Base-by-base conservation (phyloP, 2,888 invertebrate species). In the Scaeva pyrastri region DNA sequence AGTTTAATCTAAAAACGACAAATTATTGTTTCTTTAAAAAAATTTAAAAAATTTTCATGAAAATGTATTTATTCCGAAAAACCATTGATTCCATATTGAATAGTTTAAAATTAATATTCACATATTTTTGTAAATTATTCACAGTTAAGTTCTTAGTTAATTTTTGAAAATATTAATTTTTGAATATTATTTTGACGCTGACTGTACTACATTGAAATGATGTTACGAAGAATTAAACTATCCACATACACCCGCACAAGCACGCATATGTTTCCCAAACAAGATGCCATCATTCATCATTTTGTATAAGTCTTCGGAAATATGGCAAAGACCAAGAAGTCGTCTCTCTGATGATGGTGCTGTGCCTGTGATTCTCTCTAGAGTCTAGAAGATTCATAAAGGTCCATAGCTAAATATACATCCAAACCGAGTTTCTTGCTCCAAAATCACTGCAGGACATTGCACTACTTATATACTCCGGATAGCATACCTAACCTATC, bases 371-470 rank as follows among this genome's bases (percentile, higher is more conserved):
- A 31, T 31, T 31, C 31, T 31, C 31, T n/a, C n/a, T n/a, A n/a
- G n/a, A n/a, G n/a, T n/a, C n/a, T 43, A 23, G 55, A 23, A 16
- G 55, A 71, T 26, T 62, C 41, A 60, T 64, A 64, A 7, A 23
- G n/a, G n/a, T 62, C 3, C 21, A n/a, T 14, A 31, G 23, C 14
- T 43, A 19, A 55, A 43, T 58, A 50, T 70, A 31, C 19, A n/a
- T n/a, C n/a, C n/a, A n/a, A n/a, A n/a, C n/a, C n/a, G n/a, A 56
- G 78, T 74, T 73, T 74, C 73, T 73, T 74, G 84, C 62, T 71
- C 56, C 70, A 26, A 60, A 76, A 48, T 52, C 71, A 66, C 85
- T 68, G 45, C 85, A 85, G 85, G 85, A 85, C 85, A 80, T 85
- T 85, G 80, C 80, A 85, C 85, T 80, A 62, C 60, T 76, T 21